Evolutionary conservation across 2,888 invertebrate species (phyloP), one percentile per base, ranked within the genome.

Genomic region (Reticulitermes lucifugus): DNA sequence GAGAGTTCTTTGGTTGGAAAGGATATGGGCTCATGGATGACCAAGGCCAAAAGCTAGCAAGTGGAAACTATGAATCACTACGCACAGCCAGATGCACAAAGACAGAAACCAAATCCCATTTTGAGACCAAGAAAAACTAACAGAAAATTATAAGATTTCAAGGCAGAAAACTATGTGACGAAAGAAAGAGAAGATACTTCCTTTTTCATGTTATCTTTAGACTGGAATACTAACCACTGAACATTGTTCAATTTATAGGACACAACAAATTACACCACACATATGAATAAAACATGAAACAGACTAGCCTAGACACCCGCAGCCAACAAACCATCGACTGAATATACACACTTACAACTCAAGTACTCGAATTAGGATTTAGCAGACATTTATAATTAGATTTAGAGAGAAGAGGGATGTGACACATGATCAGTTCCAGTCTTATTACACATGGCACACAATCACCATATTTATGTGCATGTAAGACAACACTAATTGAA

Each of bases 21-120:
- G 79, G 51, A 51, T 5, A 51, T n/a, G 46, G 79, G 29, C 60
- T 55, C 60, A 59, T 60, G 60, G 82, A 82, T 60, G 55, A 81
- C 82, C 81, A 85, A 82, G 85, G 85, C 85, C 81, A 73, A 85
- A 84, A 65, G 70, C 81, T 81, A 81, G 75, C 59, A 43, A 59
- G 59, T 51, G 14, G 65, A 65, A 60, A 65, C 65, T 25, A 65
- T 65, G n/a, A 65, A 65, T 60, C 60, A 60, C 65, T 65, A 25
- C 3, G 65, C 65, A 65, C 65, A 65, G 25, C 65, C 65, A 65
- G 65, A 60, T 60, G 60, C 60, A 60, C 22, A 60, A 60, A n/a
- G 2, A 60, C 46, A 60, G 60, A 60, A 65, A 65, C 25, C 65
- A 65, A 65, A 25, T 25, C 65, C 65, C n/a, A 65, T 65, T 65